A percentile compares a stretch with the other conserved stretches of the same genome.
phyloP scores from a whole-genome alignment of 2,113 vertebrate genomes.

The Carollia perspicillata region DNA sequence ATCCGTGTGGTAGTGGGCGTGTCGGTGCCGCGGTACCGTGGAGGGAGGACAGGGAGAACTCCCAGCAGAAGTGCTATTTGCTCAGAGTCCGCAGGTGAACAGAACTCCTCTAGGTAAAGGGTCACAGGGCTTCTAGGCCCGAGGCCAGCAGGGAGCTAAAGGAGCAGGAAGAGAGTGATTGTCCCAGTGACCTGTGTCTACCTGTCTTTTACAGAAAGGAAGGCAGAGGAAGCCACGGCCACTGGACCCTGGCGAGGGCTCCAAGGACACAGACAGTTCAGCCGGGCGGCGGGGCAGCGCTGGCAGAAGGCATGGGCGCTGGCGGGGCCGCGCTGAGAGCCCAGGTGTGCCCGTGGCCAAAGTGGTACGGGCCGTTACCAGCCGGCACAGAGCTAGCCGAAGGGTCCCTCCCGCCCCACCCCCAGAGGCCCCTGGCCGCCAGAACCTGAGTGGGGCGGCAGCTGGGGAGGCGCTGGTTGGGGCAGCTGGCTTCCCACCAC shows the following conservation, averaged over 20 bases:
- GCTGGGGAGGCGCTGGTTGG: constrained; percentile 82
- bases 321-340: constrained; percentile 82
- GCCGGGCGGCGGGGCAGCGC: constrained; percentile 83
- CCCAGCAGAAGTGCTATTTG: background rate
- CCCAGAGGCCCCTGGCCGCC: constrained; percentile 86
- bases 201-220: constrained; percentile 78
- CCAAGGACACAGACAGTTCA: constrained; percentile 86
- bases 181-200: background rate
- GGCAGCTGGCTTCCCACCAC: constrained; percentile 78
- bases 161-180: background rate
- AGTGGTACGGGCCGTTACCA: constrained; percentile 77
- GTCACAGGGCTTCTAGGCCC: background rate
- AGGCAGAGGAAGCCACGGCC: constrained; percentile 88
- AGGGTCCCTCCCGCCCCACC: constrained; percentile 58
- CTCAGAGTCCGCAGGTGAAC: background rate
- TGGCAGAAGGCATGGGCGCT: constrained; percentile 82
- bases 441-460: constrained; percentile 86
- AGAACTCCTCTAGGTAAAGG: background rate
- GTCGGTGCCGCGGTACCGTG: rapidly evolving
- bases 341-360: constrained; percentile 79
- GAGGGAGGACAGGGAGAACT: background rate
- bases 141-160: background rate
- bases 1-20: background rate
- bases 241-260: constrained; percentile 86
- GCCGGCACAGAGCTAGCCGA: constrained; percentile 77